Conservation (phyloP, 2,113 vertebrate genomes). For the Vidua macroura region DNA sequence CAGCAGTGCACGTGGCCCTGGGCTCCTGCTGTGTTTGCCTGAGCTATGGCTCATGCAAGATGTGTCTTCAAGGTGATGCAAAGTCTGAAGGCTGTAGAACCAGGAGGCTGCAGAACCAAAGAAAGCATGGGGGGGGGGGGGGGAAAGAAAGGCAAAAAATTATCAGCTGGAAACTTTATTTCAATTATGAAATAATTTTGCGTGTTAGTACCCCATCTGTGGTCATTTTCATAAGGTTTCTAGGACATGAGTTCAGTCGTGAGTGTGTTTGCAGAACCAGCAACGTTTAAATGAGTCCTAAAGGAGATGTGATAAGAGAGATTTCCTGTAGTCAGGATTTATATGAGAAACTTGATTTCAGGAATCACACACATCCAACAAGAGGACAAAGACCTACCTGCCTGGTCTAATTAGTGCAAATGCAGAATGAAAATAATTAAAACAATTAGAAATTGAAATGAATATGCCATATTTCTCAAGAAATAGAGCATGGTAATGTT, state of each 20-base stretch:
- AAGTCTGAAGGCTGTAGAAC: not conserved
- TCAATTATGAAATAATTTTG: not conserved
- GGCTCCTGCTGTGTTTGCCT: not conserved
- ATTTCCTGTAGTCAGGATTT: not conserved
- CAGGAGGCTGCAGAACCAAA: not conserved
- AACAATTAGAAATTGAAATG: not conserved
- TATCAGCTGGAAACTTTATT: not conserved
- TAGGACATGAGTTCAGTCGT: not conserved
- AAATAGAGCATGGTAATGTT: not conserved
- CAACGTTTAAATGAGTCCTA: not conserved
- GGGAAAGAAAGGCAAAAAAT: not conserved
- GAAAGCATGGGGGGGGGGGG: too few species aligned
- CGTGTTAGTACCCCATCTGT: not conserved
- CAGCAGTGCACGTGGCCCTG: not conserved
- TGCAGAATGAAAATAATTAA: not conserved
- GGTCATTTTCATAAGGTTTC: not conserved
- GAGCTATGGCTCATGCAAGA: not conserved
- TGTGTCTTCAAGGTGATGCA: not conserved
- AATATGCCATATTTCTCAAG: not conserved
- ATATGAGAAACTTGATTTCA: conserved; percentile 3
- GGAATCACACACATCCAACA: not conserved
- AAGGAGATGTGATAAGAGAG: not conserved
- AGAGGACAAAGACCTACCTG: conserved; percentile 11
- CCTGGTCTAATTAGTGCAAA: conserved; percentile 4
- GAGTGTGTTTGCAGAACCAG: not conserved